Evolutionary conservation across 2,113 vertebrate species (phyloP).

Genomic region (Mobula birostris): DNA sequence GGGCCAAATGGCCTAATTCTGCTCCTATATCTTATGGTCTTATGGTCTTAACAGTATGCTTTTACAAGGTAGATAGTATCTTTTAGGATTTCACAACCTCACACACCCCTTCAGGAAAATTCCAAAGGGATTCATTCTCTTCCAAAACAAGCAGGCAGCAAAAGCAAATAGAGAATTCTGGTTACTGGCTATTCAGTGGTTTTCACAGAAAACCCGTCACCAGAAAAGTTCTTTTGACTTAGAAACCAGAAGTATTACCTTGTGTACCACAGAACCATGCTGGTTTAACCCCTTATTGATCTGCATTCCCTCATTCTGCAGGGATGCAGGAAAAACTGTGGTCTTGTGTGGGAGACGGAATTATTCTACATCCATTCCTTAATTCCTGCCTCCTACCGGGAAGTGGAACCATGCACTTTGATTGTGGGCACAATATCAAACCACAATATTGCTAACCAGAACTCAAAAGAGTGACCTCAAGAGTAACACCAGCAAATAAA

Average conservation of each 20-base stretch:
- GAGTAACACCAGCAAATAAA: too few species aligned
- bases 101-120: neutral
- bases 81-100: neutral
- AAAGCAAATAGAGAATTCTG: neutral
- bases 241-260: neutral
- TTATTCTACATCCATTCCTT: neutral
- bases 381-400: too few species aligned
- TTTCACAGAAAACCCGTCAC: neutral
- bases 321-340: neutral
- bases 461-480: too few species aligned
- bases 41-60: neutral
- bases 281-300: neutral
- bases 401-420: too few species aligned
- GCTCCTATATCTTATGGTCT: too few species aligned
- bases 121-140: conserved; percentile 2
- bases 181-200: neutral
- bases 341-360: neutral
- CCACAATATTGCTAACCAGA: too few species aligned
- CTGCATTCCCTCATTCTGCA: neutral
- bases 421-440: too few species aligned
- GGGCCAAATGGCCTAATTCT: too few species aligned
- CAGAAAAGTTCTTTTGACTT: neutral
- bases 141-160: neutral
- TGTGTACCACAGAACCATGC: neutral
- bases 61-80: neutral